Percentiles rank a stretch among this genome's conserved stretches.
These are phyloP conservation scores for Silvanus unidentatus DNA, from an alignment of 2,888 invertebrate species.

Conservation along the genomic window DNA sequence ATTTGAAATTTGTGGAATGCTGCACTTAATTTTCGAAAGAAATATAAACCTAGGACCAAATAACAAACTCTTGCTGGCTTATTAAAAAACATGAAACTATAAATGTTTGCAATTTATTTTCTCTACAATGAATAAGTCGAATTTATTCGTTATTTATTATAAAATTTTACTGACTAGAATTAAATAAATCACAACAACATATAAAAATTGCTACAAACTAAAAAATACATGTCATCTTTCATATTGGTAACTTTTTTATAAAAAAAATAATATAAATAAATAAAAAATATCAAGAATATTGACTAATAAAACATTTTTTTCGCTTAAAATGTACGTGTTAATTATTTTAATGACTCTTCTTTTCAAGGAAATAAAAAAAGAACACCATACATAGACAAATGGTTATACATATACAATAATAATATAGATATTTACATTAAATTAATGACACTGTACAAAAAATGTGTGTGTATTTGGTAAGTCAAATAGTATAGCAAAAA, in stretches of 20 bases:
- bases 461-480: conserved; percentile 17
- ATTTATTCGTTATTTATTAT: not conserved
- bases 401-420: not conserved
- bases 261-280: conserved; percentile 13
- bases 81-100: too few relatives aligned
- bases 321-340: not conserved
- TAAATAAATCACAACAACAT: conserved; percentile 37
- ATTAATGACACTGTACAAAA: conserved; percentile 16
- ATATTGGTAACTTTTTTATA: conserved; percentile 27
- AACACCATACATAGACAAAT: not conserved
- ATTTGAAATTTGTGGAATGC: conserved; percentile 41
- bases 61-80: conserved; percentile 6
- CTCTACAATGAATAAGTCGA: too few relatives aligned
- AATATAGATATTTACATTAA: not conserved
- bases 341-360: not conserved
- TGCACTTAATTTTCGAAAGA: conserved; percentile 30
- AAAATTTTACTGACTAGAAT: conserved; percentile 41
- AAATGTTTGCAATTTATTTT: too few relatives aligned
- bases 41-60: conserved; percentile 21
- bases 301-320: conserved; percentile 4
- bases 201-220: conserved; percentile 24
- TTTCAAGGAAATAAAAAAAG: not conserved
- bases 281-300: conserved; percentile 9
- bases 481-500: not conserved
- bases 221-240: conserved; percentile 21